Conservation (phyloP, 1,140 invertebrate species). For the Calliphora vicina region DNA sequence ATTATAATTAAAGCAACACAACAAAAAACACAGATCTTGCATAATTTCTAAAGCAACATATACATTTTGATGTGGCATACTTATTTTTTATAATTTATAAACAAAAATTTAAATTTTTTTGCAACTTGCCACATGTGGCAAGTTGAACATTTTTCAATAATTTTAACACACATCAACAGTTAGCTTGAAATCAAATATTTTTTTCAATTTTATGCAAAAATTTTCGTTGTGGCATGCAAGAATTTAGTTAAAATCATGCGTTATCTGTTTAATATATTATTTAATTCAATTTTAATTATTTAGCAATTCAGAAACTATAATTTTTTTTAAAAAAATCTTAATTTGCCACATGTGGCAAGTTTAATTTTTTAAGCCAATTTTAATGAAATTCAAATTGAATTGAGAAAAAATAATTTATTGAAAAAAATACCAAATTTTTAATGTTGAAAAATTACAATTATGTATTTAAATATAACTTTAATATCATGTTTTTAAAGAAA, state of each 20-base stretch:
- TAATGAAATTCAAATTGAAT: no score
- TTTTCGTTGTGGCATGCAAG: not conserved
- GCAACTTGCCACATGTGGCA: not conserved
- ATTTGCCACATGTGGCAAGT: not conserved
- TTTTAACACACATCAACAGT: not conserved
- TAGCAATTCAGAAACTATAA: no score
- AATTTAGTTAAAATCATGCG: no score
- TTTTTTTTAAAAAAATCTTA: not conserved
- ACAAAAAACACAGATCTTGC: not conserved
- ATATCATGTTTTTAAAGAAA: no score
- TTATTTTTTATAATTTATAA: not conserved
- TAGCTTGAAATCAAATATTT: not conserved
- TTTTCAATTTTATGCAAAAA: not conserved
- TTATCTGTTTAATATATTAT: no score
- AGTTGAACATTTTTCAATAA: not conserved
- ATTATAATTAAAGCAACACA: not conserved
- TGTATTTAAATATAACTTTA: no score
- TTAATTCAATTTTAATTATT: no score
- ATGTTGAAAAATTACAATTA: no score
- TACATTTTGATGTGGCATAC: not conserved
- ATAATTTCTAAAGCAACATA: not conserved
- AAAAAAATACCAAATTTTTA: no score
- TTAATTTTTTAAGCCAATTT: not conserved
- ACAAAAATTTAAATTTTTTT: not conserved
- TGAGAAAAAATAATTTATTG: no score